A percentile compares a stretch with the other conserved stretches of the same genome.
Conservation (phyloP, 2,113 vertebrate genomes). For the Albula glossodonta region DNA sequence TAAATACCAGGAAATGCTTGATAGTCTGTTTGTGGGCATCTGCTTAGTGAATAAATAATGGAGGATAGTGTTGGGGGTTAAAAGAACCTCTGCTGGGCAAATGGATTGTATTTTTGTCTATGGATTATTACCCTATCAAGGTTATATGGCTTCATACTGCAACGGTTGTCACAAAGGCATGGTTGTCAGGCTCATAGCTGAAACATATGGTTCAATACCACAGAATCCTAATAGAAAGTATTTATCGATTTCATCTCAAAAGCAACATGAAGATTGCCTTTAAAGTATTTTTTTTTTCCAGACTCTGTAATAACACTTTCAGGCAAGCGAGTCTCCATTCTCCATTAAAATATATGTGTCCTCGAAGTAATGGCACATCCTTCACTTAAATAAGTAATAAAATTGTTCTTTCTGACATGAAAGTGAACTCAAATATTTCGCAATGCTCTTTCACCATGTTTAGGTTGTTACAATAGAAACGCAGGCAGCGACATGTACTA, state of each 20-base stretch:
- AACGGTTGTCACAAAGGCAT: not conserved
- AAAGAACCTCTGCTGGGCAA: not conserved
- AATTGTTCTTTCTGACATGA: constrained; percentile 9
- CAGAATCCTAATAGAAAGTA: constrained; percentile 32
- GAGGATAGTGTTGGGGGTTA: not conserved
- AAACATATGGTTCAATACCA: not conserved
- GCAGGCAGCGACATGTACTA: not conserved
- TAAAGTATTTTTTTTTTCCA: constrained; percentile 26
- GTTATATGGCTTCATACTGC: not conserved
- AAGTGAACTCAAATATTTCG: not conserved
- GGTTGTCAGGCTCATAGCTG: not conserved
- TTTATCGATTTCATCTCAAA: constrained; percentile 36
- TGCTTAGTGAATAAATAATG: constrained; percentile 1
- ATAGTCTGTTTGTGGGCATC: not conserved
- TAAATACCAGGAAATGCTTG: not conserved
- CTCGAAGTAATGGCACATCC: constrained; percentile 18
- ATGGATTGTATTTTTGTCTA: not conserved
- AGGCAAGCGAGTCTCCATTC: constrained; percentile 17
- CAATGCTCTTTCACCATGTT: not conserved
- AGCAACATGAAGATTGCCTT: constrained; percentile 27
- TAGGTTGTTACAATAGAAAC: not conserved
- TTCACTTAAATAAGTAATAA: constrained; percentile 31
- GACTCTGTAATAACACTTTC: constrained; percentile 32
- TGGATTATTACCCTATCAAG: not conserved
- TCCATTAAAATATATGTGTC: constrained; percentile 31